A percentile compares a stretch with the other conserved stretches of the same genome.
phyloP scores from a whole-genome alignment of 2,797 vertebrate genomes.

The Scolopax bukidnonensis region DNA sequence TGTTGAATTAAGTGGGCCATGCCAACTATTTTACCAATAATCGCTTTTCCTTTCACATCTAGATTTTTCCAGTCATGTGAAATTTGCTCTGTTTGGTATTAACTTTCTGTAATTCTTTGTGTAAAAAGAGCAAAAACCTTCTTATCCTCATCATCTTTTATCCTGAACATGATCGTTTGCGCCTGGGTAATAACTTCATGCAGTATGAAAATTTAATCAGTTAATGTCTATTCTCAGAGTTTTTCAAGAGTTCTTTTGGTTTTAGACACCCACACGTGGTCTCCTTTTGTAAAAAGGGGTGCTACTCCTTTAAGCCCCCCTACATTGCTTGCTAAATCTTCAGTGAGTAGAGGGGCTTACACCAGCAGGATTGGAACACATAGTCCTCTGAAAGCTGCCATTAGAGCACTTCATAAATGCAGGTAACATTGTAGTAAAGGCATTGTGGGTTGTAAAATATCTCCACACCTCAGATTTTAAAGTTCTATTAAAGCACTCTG shows the following conservation, averaged over 20 bases:
- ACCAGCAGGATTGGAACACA: neutral
- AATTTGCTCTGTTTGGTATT: neutral
- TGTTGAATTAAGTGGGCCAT: neutral
- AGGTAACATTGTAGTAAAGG: neutral
- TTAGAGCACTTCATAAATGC: neutral
- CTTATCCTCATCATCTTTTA: constrained; percentile 1
- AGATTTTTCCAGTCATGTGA: neutral
- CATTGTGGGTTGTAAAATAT: neutral
- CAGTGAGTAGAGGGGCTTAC: neutral
- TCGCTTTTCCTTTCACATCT: neutral
- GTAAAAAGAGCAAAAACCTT: neutral
- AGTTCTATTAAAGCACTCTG: neutral
- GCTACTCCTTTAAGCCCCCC: neutral
- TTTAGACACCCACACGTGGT: constrained; percentile 1
- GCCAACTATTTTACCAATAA: neutral
- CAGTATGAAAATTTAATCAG: constrained; percentile 24
- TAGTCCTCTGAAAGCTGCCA: neutral
- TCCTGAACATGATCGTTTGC: neutral
- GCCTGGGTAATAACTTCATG: neutral
- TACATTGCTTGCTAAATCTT: neutral
- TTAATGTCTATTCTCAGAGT: neutral
- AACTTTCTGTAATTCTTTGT: neutral
- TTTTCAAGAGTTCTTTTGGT: constrained; percentile 2
- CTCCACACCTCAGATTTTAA: neutral
- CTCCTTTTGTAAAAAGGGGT: constrained; percentile 8